Conservation (phyloP, 2,113 vertebrate genomes). For the Xiphophorus hellerii region DNA sequence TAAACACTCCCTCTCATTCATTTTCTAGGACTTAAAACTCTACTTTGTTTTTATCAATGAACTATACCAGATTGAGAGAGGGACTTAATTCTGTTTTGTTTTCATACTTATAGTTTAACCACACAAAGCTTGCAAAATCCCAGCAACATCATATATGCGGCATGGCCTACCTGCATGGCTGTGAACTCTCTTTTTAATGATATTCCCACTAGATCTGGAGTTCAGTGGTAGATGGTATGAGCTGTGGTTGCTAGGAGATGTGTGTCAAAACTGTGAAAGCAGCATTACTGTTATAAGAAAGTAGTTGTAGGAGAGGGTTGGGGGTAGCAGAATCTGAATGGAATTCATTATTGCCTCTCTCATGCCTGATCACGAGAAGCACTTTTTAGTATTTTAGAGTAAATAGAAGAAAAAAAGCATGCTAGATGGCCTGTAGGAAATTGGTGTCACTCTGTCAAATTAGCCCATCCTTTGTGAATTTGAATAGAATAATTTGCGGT, state of each 20-base stretch:
- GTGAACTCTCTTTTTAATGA: background rate
- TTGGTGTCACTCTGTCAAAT: slow-evolving; percentile 81
- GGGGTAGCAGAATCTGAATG: slow-evolving; percentile 18
- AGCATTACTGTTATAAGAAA: slow-evolving; percentile 6
- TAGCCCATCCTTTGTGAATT: slow-evolving; percentile 75
- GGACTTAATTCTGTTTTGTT: background rate
- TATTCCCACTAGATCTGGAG: slow-evolving; percentile 14
- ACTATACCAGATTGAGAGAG: background rate
- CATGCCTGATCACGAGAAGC: slow-evolving; percentile 26
- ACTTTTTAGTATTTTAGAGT: slow-evolving; percentile 70
- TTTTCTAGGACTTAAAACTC: background rate
- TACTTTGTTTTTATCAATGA: background rate
- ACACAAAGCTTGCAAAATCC: background rate
- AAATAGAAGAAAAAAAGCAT: slow-evolving; percentile 62
- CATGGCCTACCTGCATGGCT: background rate
- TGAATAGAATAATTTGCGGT: slow-evolving; percentile 77
- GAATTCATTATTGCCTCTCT: slow-evolving; percentile 60
- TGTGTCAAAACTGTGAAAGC: slow-evolving; percentile 16
- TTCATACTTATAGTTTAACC: background rate
- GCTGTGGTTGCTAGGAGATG: slow-evolving; percentile 59
- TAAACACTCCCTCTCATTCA: background rate
- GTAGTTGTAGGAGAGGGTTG: background rate
- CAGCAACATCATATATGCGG: background rate
- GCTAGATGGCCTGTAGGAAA: slow-evolving; percentile 71
- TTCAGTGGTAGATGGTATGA: slow-evolving; percentile 3